These are phyloP conservation scores for Cyphomyrmex costatus DNA, from an alignment of 1,140 invertebrate genomes.

Conservation along the genomic window DNA sequence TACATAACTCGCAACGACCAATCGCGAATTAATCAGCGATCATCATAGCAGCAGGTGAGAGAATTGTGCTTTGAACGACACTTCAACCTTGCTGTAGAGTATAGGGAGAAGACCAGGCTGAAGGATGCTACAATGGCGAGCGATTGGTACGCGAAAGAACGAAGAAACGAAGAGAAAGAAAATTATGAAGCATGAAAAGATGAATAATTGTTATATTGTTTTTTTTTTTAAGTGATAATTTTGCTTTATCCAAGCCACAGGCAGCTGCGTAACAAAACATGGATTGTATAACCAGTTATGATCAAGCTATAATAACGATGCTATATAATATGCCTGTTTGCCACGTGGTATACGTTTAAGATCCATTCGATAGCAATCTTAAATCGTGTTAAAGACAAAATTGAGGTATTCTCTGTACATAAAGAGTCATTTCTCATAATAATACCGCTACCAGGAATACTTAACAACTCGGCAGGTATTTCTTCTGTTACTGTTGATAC, in stretches of 20 bases:
- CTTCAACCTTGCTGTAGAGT: constrained; percentile 4
- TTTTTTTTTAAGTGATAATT: constrained; percentile 19
- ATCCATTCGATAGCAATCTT: constrained; percentile 12
- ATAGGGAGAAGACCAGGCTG: background rate
- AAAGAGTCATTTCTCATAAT: constrained; percentile 34
- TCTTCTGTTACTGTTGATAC: background rate
- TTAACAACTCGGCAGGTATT: background rate
- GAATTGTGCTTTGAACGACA: constrained; percentile 46
- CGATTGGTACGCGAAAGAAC: background rate
- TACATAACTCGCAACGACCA: constrained; percentile 76
- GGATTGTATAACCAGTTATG: constrained; percentile 47
- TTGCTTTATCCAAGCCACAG: constrained; percentile 39
- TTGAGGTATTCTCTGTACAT: background rate
- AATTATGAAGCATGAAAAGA: background rate
- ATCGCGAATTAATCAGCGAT: constrained; percentile 84
- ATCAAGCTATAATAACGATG: constrained; percentile 7
- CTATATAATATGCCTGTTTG: background rate
- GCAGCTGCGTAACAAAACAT: constrained; percentile 15
- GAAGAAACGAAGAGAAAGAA: background rate
- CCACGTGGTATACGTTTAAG: background rate
- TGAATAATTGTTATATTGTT: constrained; percentile 11
- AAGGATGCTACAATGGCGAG: background rate
- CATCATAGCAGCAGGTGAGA: constrained; percentile 77
- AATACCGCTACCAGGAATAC: constrained; percentile 16
- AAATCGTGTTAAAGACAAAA: constrained; percentile 5